Evolutionary conservation across 2,888 invertebrate species (phyloP), one percentile per base, ranked within the genome.

Genomic region (Melieria omissa): DNA sequence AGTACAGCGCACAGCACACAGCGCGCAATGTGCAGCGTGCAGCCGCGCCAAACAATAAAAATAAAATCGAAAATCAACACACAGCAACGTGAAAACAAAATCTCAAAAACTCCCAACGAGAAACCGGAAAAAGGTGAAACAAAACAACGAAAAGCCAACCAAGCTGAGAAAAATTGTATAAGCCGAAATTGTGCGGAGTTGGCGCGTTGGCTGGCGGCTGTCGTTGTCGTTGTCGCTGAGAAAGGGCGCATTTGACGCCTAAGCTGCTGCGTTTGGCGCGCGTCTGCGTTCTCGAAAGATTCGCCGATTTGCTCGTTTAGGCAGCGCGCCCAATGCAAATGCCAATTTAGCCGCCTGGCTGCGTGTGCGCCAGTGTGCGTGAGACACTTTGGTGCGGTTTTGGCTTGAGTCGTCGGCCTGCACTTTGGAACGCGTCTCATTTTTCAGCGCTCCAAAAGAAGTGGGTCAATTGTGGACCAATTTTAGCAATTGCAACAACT

Each of bases 401-500:
- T 5, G 9, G n/a, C 14, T 14, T 52, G 52, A n/a, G 14, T 52
- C 29, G 14, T 52, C 29, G 29, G 29, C 29, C 29, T 29, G 29
- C 29, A 29, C 29, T 29, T 29, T 29, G 29, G 29, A 29, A 29
- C 29, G 29, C 29, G 29, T 29, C 29, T 29, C 29, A 29, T 29
- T 29, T 29, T 29, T 29, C 29, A 29, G 29, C 29, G 46, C 47
- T 73, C 66, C 68, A 14, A 70, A 61, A 71, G 70, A 76, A 73
- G 74, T 76, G 68, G 76, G 74, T 74, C 74, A 76, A 70, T 62
- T 72, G 73, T 74, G 70, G 70, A 73, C 71, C 72, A 74, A 75
- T 74, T 72, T 75, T 69, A 73, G 58, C 58, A 57, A 66, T 73
- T 72, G 74, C 58, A 71, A 65, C 14, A 44, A 63, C 42, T 60